These are phyloP conservation scores for Tinamus guttatus DNA, from an alignment of 2,113 vertebrate genomes.

Conservation along the genomic window DNA sequence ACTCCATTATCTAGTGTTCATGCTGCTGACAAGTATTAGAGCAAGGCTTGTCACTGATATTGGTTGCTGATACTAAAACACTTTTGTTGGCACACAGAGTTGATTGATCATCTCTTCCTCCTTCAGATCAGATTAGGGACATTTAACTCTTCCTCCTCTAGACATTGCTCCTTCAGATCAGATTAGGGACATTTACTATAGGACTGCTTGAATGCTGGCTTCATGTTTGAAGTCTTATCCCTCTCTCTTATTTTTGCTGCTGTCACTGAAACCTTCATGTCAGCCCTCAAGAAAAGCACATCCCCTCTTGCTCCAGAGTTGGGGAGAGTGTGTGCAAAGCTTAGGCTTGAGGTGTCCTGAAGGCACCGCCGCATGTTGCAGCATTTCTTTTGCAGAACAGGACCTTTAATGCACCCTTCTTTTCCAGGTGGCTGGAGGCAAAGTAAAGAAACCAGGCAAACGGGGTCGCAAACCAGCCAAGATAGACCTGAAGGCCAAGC, in stretches of 20 bases:
- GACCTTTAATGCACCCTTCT: background rate
- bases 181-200: background rate
- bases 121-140: too few species aligned
- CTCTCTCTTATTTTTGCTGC: background rate
- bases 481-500: slow-evolving; percentile 96
- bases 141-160: background rate
- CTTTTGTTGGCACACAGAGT: background rate
- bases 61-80: background rate
- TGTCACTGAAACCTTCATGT: background rate
- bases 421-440: slow-evolving; percentile 88
- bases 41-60: background rate
- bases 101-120: background rate
- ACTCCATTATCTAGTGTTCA: background rate
- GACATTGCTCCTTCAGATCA: background rate
- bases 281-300: background rate
- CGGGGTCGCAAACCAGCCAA: slow-evolving; percentile 96
- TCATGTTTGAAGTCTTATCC: background rate
- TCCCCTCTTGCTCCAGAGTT: background rate
- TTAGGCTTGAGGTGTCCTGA: background rate
- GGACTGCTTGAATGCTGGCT: background rate
- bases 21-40: background rate
- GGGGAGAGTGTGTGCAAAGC: background rate
- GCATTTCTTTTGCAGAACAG: background rate
- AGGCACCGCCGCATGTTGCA: background rate
- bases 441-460: slow-evolving; percentile 97